These are phyloP conservation scores for Anisognathus igniventris DNA, from an alignment of 2,797 vertebrate genomes.

Conservation along the genomic window DNA sequence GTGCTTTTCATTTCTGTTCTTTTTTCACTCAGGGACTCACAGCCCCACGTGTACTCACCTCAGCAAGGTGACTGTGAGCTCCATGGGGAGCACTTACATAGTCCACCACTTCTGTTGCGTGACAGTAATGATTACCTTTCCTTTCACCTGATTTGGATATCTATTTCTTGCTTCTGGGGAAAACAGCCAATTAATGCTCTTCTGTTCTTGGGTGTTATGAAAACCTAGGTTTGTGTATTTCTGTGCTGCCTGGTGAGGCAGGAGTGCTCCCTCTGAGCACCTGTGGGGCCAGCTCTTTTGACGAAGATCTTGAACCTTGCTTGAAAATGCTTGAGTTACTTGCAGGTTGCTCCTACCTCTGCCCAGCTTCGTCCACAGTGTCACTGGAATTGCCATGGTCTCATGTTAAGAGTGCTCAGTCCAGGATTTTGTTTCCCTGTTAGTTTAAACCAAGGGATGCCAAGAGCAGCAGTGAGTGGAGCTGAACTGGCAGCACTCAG, in stretches of 20 bases:
- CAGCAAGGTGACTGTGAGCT: background rate
- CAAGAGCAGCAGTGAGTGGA: background rate
- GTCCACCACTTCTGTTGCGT: fast-evolving
- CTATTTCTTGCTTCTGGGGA: background rate
- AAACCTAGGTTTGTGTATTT: background rate
- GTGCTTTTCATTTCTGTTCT: background rate
- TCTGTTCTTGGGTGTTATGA: background rate
- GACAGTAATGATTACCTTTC: background rate
- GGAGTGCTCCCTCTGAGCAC: background rate
- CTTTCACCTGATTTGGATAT: background rate
- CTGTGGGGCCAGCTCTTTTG: background rate
- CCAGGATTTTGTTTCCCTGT: background rate
- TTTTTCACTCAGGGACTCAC: fast-evolving
- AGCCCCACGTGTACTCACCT: background rate
- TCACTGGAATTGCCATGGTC: background rate
- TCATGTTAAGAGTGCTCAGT: background rate
- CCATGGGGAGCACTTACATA: fast-evolving
- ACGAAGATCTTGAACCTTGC: background rate
- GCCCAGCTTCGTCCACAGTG: background rate
- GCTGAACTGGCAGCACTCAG: background rate
- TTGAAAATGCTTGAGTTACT: background rate
- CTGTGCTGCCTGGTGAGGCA: background rate
- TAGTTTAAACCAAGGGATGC: background rate
- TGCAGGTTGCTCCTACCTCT: background rate
- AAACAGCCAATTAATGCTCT: background rate